These are phyloP conservation scores for Pterophyllum scalare DNA, from an alignment of 2,113 vertebrate species.

Conservation along the genomic window DNA sequence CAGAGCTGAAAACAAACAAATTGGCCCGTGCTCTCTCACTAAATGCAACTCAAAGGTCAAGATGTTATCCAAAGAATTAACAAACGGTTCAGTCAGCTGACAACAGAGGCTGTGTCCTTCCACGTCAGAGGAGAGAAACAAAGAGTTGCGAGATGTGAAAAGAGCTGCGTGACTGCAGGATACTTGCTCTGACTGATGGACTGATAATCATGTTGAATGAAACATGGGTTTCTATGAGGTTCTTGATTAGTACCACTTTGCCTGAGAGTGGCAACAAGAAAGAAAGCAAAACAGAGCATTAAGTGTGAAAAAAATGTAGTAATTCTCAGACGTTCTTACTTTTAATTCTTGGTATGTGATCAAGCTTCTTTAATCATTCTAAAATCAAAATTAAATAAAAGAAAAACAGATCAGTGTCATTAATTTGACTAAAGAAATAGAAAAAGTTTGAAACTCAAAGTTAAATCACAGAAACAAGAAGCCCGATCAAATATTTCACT, in stretches of 20 bases:
- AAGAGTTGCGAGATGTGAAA: not conserved
- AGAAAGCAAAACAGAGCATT: not conserved
- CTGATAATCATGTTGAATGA: not conserved
- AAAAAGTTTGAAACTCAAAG: not conserved
- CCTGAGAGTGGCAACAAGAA: not conserved
- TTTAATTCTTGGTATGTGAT: not conserved
- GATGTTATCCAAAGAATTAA: not conserved
- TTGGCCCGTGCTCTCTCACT: not conserved
- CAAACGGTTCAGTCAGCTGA: not conserved
- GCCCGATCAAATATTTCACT: not conserved
- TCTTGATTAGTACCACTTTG: not conserved
- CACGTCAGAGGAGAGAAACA: not conserved
- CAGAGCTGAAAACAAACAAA: not conserved
- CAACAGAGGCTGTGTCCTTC: not conserved
- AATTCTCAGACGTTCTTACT: not conserved
- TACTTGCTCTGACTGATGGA: not conserved
- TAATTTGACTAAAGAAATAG: not conserved
- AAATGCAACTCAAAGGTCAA: conserved; percentile 9
- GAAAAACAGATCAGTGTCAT: not conserved
- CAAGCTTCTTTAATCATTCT: not conserved
- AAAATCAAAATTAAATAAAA: not conserved
- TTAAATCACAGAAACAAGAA: not conserved
- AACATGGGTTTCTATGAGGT: not conserved
- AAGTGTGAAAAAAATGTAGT: not conserved
- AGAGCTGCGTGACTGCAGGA: not conserved